Conservation (phyloP, 2,113 vertebrate genomes). For the Tragelaphus buxtoni region DNA sequence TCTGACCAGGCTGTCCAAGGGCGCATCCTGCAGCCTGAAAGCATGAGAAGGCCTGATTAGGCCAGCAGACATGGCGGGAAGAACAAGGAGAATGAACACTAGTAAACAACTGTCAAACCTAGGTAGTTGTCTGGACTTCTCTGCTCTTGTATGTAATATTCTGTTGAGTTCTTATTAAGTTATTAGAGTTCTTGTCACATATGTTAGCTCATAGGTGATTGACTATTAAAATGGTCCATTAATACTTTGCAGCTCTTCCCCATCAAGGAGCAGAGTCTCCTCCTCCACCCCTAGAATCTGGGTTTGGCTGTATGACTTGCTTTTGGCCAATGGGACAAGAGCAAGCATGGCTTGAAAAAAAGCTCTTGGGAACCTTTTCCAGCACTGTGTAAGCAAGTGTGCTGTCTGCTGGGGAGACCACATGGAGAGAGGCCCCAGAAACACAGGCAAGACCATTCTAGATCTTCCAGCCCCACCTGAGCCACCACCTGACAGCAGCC, state of each 20-base stretch:
- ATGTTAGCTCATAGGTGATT: neutral
- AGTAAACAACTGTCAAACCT: neutral
- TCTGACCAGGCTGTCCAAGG: conserved; percentile 97
- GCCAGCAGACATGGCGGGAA: neutral
- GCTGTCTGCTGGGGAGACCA: neutral
- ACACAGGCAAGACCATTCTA: neutral
- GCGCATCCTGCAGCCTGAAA: conserved; percentile 93
- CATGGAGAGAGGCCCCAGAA: neutral
- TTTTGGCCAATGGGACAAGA: neutral
- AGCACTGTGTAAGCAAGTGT: neutral
- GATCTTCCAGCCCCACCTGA: neutral
- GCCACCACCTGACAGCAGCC: neutral
- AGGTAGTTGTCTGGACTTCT: neutral
- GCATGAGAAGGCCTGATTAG: conserved; percentile 1
- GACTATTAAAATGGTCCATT: neutral
- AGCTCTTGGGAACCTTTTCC: neutral
- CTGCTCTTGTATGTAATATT: neutral
- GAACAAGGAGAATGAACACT: neutral
- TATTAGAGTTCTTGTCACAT: neutral
- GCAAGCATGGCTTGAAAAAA: neutral
- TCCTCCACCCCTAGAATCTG: neutral
- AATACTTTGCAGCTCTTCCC: neutral
- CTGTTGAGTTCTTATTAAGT: neutral
- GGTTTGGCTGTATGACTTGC: neutral
- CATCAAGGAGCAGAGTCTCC: neutral